A percentile compares a stretch with the other conserved stretches of the same genome.
phyloP scores from a whole-genome alignment of 2,113 vertebrate genomes.

The Esox niger region DNA sequence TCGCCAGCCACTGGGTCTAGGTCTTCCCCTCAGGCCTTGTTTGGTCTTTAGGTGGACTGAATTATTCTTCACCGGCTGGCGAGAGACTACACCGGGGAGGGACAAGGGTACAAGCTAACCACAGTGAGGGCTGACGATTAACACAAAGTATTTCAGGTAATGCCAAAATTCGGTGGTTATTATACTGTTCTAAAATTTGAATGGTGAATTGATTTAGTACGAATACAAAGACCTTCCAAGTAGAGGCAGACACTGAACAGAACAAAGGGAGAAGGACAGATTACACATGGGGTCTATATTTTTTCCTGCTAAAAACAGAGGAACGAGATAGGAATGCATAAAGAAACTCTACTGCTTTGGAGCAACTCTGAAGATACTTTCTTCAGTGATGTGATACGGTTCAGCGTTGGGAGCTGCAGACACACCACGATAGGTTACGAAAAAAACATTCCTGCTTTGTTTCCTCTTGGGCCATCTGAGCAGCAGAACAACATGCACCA shows the following conservation, averaged over 20 bases:
- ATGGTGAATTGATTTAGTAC: neutral
- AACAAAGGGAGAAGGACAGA: constrained; percentile 3
- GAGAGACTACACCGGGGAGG: too few species aligned
- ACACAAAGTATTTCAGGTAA: too few species aligned
- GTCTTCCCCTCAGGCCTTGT: constrained; percentile 29
- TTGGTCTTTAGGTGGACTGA: constrained; percentile 37
- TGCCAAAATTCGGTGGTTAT: neutral
- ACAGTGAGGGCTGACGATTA: too few species aligned
- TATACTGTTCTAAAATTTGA: neutral
- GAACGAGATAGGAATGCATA: too few species aligned
- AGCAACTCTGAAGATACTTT: too few species aligned
- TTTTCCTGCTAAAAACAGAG: neutral
- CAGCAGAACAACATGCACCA: neutral
- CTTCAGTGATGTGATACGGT: too few species aligned
- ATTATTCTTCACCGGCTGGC: neutral
- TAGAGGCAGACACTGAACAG: neutral
- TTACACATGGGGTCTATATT: neutral
- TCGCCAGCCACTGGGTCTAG: constrained; percentile 4
- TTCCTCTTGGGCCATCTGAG: too few species aligned
- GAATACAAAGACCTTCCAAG: neutral
- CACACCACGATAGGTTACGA: too few species aligned
- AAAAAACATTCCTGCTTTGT: too few species aligned
- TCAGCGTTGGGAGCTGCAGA: too few species aligned
- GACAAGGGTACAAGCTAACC: too few species aligned
- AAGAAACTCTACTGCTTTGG: too few species aligned